Percentiles rank a stretch among this genome's conserved stretches.
Evolutionary conservation across 1,140 invertebrate genomes (phyloP).

Genomic region (Oncopeltus fasciatus): DNA sequence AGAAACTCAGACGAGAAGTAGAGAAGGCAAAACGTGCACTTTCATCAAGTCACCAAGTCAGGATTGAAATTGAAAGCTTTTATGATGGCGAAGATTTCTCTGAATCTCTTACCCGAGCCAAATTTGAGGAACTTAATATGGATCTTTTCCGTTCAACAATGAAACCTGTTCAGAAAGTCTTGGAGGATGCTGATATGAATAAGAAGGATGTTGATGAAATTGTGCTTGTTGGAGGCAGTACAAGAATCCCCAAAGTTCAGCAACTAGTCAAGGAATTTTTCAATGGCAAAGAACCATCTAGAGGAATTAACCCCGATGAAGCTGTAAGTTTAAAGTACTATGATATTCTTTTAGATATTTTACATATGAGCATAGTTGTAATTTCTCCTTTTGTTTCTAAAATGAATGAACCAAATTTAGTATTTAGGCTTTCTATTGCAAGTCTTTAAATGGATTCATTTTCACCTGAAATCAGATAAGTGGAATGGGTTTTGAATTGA

Average conservation of each 20-base stretch:
- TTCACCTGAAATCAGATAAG: too few species aligned
- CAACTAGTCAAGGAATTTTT: constrained; percentile 98
- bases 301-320: constrained; percentile 97
- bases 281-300: constrained; percentile 89
- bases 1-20: constrained; percentile 90
- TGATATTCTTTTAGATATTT: too few species aligned
- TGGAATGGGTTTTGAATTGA: too few species aligned
- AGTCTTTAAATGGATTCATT: too few species aligned
- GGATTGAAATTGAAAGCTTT: constrained; percentile 98
- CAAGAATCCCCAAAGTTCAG: constrained; percentile 97
- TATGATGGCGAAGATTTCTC: constrained; percentile 98
- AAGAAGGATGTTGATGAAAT: constrained; percentile 98
- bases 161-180: constrained; percentile 94
- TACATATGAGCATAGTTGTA: too few species aligned
- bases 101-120: constrained; percentile 95
- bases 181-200: constrained; percentile 97
- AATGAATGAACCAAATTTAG: too few species aligned
- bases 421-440: too few species aligned
- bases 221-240: constrained; percentile 95
- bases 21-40: constrained; percentile 96
- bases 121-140: constrained; percentile 99
- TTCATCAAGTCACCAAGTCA: constrained; percentile 80
- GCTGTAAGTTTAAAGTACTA: too few species aligned
- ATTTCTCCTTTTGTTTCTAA: too few species aligned
- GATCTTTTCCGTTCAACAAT: constrained; percentile 95